Conservation (phyloP, 2,888 invertebrate species). For the Heteromurus nitidus region DNA sequence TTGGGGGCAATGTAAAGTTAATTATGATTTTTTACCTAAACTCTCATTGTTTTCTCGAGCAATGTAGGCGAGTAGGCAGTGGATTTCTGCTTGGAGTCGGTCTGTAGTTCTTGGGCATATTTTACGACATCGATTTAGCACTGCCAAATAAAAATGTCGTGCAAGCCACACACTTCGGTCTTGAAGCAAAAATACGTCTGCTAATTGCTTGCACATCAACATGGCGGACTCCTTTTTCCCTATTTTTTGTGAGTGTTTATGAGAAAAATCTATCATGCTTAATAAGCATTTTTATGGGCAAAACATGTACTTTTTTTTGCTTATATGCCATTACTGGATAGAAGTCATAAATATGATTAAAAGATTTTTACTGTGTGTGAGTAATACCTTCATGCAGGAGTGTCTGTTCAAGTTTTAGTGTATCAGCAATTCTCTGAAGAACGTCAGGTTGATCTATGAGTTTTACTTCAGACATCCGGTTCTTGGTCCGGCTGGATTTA, state of each 20-base stretch:
- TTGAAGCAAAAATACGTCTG: conserved; percentile 63
- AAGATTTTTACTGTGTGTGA: no score
- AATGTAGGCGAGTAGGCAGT: conserved; percentile 68
- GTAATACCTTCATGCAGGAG: conserved; percentile 50
- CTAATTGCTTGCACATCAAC: conserved; percentile 59
- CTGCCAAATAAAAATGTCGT: conserved; percentile 61
- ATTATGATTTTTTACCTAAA: conserved; percentile 46
- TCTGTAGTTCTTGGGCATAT: conserved; percentile 50
- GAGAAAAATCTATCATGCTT: no score
- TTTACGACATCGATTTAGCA: conserved; percentile 48
- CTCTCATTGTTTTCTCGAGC: conserved; percentile 62
- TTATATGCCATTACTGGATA: no score
- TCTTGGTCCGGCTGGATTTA: conserved; percentile 38
- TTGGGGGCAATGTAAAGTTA: neutral
- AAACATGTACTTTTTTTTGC: no score
- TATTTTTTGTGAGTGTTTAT: conserved; percentile 28
- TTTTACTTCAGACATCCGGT: conserved; percentile 22
- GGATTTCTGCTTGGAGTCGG: conserved; percentile 67
- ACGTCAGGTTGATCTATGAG: conserved; percentile 46
- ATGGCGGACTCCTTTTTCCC: conserved; percentile 67
- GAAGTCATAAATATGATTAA: no score
- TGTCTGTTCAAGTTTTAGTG: conserved; percentile 54
- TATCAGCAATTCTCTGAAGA: conserved; percentile 45
- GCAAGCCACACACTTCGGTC: conserved; percentile 46
- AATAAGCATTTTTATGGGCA: no score